Percentiles rank a stretch among this genome's conserved stretches.
Evolutionary conservation across 2,113 vertebrate species (phyloP).

Genomic region (Phyllostomus hastatus): DNA sequence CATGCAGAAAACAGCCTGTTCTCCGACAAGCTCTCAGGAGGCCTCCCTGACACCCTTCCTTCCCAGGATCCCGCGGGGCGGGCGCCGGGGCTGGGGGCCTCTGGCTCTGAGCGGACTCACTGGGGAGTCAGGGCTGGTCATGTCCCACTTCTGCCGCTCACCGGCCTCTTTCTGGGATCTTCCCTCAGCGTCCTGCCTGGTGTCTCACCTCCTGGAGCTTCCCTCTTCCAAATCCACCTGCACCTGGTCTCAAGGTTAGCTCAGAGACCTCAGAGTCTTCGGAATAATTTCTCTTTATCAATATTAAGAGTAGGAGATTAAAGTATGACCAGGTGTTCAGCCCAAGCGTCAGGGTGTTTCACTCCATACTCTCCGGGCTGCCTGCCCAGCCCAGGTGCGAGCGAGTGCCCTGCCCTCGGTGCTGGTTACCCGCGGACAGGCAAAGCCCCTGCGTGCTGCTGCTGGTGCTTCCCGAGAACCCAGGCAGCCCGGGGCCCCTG

Average conservation of each 20-base stretch:
- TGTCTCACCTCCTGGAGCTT: neutral
- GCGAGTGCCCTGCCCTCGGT: neutral
- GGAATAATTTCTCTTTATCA: neutral
- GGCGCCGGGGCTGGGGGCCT: fast-evolving
- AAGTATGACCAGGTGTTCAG: neutral
- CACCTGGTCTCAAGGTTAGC: neutral
- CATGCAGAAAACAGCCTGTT: neutral
- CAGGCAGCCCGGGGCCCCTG: too few species aligned
- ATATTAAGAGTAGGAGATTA: neutral
- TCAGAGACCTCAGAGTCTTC: neutral
- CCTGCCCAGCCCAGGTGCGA: neutral
- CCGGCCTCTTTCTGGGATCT: neutral
- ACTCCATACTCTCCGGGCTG: neutral
- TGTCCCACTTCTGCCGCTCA: neutral
- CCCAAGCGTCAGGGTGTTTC: neutral
- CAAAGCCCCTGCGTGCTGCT: neutral
- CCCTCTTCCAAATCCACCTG: neutral
- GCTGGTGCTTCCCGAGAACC: neutral
- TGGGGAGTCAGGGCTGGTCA: neutral
- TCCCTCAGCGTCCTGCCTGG: neutral
- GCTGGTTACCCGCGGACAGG: neutral
- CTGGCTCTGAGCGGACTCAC: fast-evolving
- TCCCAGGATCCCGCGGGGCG: fast-evolving
- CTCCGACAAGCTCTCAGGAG: neutral
- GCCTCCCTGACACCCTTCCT: neutral